phyloP scores from a whole-genome alignment of 2,797 vertebrate genomes.

The Acrossocheilus fasciatus region DNA sequence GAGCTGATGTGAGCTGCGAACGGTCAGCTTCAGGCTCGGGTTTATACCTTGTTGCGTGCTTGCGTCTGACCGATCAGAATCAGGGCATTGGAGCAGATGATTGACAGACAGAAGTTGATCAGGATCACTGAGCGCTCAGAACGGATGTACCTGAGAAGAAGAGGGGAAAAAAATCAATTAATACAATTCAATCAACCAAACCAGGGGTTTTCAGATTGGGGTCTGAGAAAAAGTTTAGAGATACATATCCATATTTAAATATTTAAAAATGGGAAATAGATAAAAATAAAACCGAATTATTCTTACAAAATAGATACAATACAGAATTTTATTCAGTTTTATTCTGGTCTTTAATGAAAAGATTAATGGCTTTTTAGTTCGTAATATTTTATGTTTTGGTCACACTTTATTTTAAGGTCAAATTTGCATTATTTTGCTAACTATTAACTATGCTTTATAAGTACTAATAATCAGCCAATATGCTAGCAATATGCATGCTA shows the following conservation, averaged over 20 bases:
- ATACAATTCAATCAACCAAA: background rate
- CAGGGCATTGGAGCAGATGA: conserved; percentile 97
- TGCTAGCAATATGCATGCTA: background rate
- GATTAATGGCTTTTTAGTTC: background rate
- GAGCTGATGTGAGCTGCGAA: background rate
- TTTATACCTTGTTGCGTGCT: conserved; percentile 91
- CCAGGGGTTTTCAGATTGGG: background rate
- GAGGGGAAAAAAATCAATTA: background rate
- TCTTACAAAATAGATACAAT: background rate
- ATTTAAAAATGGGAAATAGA: background rate
- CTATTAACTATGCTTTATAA: background rate
- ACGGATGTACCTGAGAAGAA: conserved; percentile 91
- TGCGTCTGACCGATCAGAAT: conserved; percentile 97
- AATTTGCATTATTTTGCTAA: background rate
- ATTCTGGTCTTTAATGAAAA: background rate
- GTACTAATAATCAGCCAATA: background rate
- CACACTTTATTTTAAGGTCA: background rate
- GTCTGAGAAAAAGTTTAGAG: background rate
- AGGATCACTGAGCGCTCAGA: conserved; percentile 98
- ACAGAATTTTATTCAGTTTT: background rate
- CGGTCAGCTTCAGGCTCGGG: background rate
- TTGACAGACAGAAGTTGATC: conserved; percentile 99
- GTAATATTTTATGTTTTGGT: background rate
- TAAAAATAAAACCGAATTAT: background rate
- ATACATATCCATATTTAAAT: background rate